Base-by-base conservation (phyloP, 2,888 invertebrate species). In the Drosophila austrosaltans region DNA sequence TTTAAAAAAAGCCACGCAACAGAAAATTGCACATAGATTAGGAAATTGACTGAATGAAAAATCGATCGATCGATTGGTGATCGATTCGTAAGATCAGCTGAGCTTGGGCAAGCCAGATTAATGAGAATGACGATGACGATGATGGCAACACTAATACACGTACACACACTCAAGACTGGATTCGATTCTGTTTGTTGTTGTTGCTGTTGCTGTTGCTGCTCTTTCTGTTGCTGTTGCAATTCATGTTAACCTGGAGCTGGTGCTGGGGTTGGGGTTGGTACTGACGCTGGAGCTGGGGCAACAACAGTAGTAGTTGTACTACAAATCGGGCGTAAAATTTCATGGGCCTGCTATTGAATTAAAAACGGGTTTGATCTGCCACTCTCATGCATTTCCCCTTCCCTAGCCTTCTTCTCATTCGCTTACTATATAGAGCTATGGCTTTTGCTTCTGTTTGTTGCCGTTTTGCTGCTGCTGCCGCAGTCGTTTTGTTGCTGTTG, bases 271-370 rank as follows among this genome's bases (percentile, higher is more conserved):
- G 53, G 48, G 72, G 75, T 68, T 71, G 66, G 67, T 48, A 72
- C 70, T 78, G 79, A 71, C 72, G 73, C 87, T 71, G 66, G 67
- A 42, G 73, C 70, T 78, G 79, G 72, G 74, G 73, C 87, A 84
- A 74, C 75, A 73, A 84, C 88, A 83, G 85, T 87, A 82, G 82
- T 89, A 78, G 87, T 89, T 87, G 89, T 87, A 86, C 86, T 89
- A 87, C 90, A 90, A 89, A 90, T 90, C 89, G 88, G 84, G 81
- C 88, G 90, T 89, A 87, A 89, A 85, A 89, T 89, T 89, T 89
- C 89, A 90, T 82, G 90, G 89, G 89, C 89, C 89, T 87, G 89
- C 83, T 90, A 89, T 89, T 89, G 89, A 89, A 90, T 89, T 87
- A 81, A 84, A 87, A 89, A 87, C 87, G 69, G 76, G 87, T 85